Percentiles rank a stretch among this genome's conserved stretches.
These are phyloP conservation scores for Leucophenga montana DNA, from an alignment of 2,888 invertebrate genomes.

Conservation along the genomic window DNA sequence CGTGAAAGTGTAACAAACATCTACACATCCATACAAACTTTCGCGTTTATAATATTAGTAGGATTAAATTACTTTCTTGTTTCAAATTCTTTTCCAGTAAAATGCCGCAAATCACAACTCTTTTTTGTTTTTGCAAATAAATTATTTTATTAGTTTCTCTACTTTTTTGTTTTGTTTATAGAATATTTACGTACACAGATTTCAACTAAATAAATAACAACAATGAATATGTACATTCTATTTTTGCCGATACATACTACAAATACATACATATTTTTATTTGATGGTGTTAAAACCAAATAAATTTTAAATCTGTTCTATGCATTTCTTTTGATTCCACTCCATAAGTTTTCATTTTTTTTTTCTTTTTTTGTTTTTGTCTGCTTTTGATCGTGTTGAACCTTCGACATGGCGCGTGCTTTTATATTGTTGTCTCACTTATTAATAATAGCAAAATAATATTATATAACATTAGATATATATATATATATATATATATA, in stretches of 20 bases:
- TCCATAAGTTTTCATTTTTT: no score
- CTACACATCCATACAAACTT: no score
- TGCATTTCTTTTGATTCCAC: background rate
- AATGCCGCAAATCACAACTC: background rate
- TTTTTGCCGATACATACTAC: background rate
- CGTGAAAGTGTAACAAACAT: no score
- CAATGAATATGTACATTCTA: slow-evolving; percentile 44
- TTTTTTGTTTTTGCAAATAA: slow-evolving; percentile 36
- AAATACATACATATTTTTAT: no score
- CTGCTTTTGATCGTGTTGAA: no score
- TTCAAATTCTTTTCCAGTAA: no score
- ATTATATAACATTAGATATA: background rate
- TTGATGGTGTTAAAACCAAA: background rate
- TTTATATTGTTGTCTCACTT: no score
- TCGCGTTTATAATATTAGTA: no score
- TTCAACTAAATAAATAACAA: slow-evolving; percentile 71
- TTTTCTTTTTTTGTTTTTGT: no score
- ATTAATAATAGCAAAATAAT: background rate
- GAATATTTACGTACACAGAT: slow-evolving; percentile 63
- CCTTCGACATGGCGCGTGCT: no score
- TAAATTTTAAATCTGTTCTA: background rate
- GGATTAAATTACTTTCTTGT: no score
- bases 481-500: slow-evolving; percentile 1
- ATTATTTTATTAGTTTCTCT: slow-evolving; percentile 52
- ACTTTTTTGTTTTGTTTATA: slow-evolving; percentile 47